Evolutionary conservation across 2,797 vertebrate species (phyloP).

Genomic region (Sebastes miniatus): DNA sequence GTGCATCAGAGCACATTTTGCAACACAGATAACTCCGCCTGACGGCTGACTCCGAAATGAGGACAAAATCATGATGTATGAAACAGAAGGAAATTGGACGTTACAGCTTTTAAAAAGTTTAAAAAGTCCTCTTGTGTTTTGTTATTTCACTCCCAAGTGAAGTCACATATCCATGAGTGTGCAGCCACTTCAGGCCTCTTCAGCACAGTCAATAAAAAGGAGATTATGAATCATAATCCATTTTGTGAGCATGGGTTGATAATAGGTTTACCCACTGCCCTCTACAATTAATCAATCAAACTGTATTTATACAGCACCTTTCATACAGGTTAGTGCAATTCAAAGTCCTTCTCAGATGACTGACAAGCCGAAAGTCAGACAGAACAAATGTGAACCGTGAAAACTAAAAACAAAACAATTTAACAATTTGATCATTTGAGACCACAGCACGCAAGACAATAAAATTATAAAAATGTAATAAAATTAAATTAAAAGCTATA

Average conservation of each 20-base stretch:
- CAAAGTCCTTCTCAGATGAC: no score
- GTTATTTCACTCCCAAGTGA: not conserved
- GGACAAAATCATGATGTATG: conserved; percentile 7
- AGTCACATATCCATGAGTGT: not conserved
- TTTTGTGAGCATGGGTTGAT: not conserved
- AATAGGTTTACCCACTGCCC: not conserved
- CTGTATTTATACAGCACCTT: no score
- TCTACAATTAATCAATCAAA: not conserved
- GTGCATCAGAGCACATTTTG: conserved; percentile 30
- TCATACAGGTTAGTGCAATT: no score
- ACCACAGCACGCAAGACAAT: no score
- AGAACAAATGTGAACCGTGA: no score
- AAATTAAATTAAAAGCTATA: no score
- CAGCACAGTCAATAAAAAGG: not conserved
- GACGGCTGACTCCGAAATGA: conserved; percentile 44
- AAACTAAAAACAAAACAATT: no score
- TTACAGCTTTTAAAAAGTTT: conserved; percentile 9
- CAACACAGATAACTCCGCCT: conserved; percentile 25
- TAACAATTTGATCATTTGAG: no score
- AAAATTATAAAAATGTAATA: no score
- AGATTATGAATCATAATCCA: not conserved
- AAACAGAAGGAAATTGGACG: not conserved
- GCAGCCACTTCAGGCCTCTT: not conserved
- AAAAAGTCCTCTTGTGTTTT: not conserved
- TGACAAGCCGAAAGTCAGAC: no score